Evolutionary conservation across 2,113 vertebrate genomes (phyloP).

Genomic region (Propithecus coquereli): DNA sequence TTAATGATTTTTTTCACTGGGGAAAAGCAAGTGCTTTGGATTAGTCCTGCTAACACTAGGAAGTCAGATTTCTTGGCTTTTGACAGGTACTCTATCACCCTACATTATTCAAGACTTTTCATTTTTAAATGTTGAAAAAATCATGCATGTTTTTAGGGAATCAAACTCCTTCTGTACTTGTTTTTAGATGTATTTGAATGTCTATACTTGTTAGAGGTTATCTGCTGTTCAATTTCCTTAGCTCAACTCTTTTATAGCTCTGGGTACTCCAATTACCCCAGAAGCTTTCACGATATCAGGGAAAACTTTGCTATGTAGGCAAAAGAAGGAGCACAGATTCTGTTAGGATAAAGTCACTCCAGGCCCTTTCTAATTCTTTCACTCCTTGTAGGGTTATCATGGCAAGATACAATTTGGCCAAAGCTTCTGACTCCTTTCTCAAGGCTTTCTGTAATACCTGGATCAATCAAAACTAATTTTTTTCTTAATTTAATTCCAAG

Average conservation of each 20-base stretch:
- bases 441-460: background rate
- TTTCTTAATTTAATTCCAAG: conserved; percentile 64
- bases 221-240: conserved; percentile 1
- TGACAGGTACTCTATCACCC: background rate
- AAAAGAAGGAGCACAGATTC: background rate
- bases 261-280: background rate
- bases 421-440: background rate
- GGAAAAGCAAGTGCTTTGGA: background rate
- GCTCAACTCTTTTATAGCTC: background rate
- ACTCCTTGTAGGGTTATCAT: background rate
- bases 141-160: background rate
- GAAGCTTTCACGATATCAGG: background rate
- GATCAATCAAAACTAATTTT: background rate
- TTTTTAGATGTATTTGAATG: background rate
- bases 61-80: background rate
- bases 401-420: background rate
- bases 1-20: background rate
- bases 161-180: background rate
- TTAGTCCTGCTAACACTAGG: background rate
- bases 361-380: background rate
- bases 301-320: background rate
- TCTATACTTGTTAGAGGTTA: background rate
- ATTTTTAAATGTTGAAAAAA: background rate
- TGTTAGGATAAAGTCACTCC: conserved; percentile 1
- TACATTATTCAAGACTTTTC: background rate